Evolutionary conservation across 2,797 vertebrate species (phyloP).

Genomic region (Nasua narica): DNA sequence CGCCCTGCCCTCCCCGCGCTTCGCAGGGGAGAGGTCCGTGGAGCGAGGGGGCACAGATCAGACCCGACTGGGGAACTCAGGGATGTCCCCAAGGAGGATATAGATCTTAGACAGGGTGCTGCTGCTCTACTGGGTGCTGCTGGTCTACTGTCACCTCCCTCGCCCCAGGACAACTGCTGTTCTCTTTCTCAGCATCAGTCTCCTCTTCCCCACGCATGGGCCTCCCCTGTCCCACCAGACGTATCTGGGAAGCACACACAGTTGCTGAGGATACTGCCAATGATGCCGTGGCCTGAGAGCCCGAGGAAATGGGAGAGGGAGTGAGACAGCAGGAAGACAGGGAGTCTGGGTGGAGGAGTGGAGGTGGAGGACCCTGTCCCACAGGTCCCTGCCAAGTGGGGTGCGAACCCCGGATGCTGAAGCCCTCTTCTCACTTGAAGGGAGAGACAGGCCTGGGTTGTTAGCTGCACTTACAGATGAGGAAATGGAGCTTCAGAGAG

Average conservation of each 20-base stretch:
- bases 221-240: neutral
- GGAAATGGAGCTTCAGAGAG: neutral
- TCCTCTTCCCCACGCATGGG: neutral
- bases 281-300: neutral
- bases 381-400: neutral
- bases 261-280: neutral
- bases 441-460: neutral
- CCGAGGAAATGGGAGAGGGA: neutral
- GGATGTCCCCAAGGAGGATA: neutral
- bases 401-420: neutral
- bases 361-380: neutral
- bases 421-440: neutral
- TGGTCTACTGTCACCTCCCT: neutral
- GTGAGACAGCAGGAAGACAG: accelerated
- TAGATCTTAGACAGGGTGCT: too few relatives aligned
- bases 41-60: accelerated
- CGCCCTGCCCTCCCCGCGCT: neutral
- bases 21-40: accelerated
- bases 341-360: neutral
- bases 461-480: neutral
- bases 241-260: accelerated
- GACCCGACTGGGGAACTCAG: accelerated
- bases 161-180: neutral
- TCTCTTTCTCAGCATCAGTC: neutral
- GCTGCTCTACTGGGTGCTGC: too few relatives aligned